Evolutionary conservation across 2,888 invertebrate genomes (phyloP).

Genomic region (Leuctra nigra): DNA sequence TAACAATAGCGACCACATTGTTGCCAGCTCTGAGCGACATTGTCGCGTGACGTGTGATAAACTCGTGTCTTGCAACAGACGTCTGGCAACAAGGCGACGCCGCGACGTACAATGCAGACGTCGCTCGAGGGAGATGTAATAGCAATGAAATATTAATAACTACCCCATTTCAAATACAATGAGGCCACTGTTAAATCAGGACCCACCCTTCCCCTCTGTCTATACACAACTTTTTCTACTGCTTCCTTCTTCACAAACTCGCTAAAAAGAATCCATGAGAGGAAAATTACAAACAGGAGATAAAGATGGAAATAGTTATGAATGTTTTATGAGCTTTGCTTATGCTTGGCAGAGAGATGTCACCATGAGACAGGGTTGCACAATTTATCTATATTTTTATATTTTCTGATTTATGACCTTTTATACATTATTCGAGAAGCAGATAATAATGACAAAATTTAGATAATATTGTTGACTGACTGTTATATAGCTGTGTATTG

Average conservation of each 20-base stretch:
- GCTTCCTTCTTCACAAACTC: neutral
- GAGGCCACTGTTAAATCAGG: constrained; percentile 25
- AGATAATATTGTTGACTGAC: too few relatives aligned
- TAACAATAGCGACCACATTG: too few relatives aligned
- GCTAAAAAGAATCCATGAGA: constrained; percentile 5
- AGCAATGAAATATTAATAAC: constrained; percentile 21
- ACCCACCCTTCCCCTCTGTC: constrained; percentile 1
- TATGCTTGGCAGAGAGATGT: constrained; percentile 26
- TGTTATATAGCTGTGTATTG: too few relatives aligned
- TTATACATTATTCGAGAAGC: too few relatives aligned
- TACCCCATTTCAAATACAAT: constrained; percentile 23
- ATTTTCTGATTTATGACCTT: too few relatives aligned
- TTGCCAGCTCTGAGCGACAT: too few relatives aligned
- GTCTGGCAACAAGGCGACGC: too few relatives aligned
- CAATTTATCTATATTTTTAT: too few relatives aligned
- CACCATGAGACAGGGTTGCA: too few relatives aligned
- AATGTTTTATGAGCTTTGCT: constrained; percentile 27
- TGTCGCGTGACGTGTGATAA: too few relatives aligned
- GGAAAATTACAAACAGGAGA: constrained; percentile 12
- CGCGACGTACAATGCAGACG: neutral
- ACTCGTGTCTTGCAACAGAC: too few relatives aligned
- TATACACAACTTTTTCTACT: neutral
- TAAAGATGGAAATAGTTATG: constrained; percentile 21
- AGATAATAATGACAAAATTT: too few relatives aligned
- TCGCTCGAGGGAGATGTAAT: constrained; percentile 8